Evolutionary conservation across 2,797 vertebrate genomes (phyloP).

Genomic region (Trachurus trachurus): DNA sequence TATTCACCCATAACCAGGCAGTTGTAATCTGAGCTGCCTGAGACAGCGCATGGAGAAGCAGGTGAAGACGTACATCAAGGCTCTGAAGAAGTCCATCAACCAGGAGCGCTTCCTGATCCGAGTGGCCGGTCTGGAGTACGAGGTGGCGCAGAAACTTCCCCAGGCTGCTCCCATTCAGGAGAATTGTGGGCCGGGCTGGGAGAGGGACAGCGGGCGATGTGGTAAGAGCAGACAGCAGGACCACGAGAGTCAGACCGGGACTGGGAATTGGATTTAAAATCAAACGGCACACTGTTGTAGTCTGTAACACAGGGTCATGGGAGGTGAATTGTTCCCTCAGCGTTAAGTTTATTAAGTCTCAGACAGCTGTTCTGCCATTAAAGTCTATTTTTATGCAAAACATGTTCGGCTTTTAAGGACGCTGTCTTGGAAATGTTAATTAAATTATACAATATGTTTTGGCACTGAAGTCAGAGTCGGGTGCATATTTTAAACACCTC

Average conservation of each 20-base stretch:
- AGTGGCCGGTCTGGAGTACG: slow-evolving; percentile 94
- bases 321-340: not conserved
- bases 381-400: not conserved
- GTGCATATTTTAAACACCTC: not conserved
- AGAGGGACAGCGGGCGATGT: slow-evolving; percentile 92
- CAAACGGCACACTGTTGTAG: not conserved
- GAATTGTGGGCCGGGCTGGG: slow-evolving; percentile 91
- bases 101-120: slow-evolving; percentile 97
- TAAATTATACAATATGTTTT: not conserved
- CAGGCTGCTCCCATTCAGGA: slow-evolving; percentile 71
- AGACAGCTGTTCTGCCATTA: not conserved
- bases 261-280: not conserved
- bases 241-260: not conserved
- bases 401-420: not conserved
- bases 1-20: slow-evolving; percentile 78
- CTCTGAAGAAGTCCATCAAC: slow-evolving; percentile 97
- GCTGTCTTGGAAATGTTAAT: not conserved
- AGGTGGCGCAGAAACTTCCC: slow-evolving; percentile 93
- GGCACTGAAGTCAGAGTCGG: not conserved
- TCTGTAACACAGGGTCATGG: not conserved
- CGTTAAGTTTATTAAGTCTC: not conserved
- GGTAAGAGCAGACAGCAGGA: slow-evolving; percentile 87
- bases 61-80: slow-evolving; percentile 94
- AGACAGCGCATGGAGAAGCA: slow-evolving; percentile 95
- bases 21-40: slow-evolving; percentile 93